Base-by-base conservation (phyloP, 2,113 vertebrate genomes). In the Xyliphius kryptos region DNA sequence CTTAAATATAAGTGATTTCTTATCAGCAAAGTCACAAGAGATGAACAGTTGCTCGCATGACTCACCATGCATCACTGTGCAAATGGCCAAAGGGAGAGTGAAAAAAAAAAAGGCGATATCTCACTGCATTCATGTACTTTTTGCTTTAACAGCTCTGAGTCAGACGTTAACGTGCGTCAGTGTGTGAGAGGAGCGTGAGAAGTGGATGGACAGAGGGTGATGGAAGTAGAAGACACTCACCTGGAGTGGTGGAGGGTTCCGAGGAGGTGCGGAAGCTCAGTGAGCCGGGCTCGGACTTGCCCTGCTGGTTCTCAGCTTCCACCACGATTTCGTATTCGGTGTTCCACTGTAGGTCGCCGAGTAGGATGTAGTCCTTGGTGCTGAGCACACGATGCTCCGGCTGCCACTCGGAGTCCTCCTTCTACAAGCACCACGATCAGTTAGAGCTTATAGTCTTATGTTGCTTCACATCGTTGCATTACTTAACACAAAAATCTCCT, bases 231-330 rank as follows among this genome's bases (percentile, higher is more conserved):
- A 53, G 63, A 82, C 76, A 74, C 1, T 17, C 94, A 98, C 96
- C 96, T 95, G 95, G 92, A 77, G 93, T 91, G 58, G 85, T 86
- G 0, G 92, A 92, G 9, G 95, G 94, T 80, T 95, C 82, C 0
- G 89, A 80, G 0, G 90, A 86, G 1, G 95, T 97, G 72, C 79
- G 86, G 85, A 97, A 92, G 54, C 89, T 82, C 44, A 92, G 85
- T 22, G 73, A 86, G 1, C 90, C 92, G 0, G 92, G 87, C 13
- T 89, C 87, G 9, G 95, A 98, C 37, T 90, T 94, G 65, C 96
- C 96, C 75, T 94, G 92, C 78, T 91, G 83, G 80, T 99, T 99
- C 77, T 93, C 95, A 0, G 96, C 96, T 53, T 94, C 82, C 79
- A 99, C 94, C 0, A 74, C 84, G n/a, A 98, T 87, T 16, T 88